These are phyloP conservation scores for Drosophila jambulina DNA, from an alignment of 1,140 invertebrate genomes.

Conservation along the genomic window DNA sequence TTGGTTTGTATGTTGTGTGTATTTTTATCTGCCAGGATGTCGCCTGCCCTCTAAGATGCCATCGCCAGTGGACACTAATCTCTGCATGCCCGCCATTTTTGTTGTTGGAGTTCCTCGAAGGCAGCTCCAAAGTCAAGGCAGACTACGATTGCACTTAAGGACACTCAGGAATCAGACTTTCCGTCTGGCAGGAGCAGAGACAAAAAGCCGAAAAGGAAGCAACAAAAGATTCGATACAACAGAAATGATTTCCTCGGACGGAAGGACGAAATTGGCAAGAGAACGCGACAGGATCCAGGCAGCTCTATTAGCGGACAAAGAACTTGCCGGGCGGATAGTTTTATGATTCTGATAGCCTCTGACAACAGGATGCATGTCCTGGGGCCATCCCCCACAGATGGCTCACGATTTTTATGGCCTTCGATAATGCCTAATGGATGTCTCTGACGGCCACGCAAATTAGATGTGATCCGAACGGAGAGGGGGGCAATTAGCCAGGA, in stretches of 20 bases:
- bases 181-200: conserved; percentile 52
- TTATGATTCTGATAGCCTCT: conserved; percentile 81
- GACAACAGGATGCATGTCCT: conserved; percentile 61
- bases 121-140: conserved; percentile 43
- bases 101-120: conserved; percentile 4
- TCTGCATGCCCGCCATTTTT: conserved; percentile 16
- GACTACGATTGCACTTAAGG: conserved; percentile 64
- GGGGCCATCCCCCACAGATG: conserved; percentile 40
- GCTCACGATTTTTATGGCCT: conserved; percentile 41
- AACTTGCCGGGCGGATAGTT: conserved; percentile 66
- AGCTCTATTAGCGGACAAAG: conserved; percentile 81
- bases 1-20: neutral
- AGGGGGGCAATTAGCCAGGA: conserved; percentile 32
- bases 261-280: conserved; percentile 72
- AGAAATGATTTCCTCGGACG: conserved; percentile 80
- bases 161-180: conserved; percentile 64
- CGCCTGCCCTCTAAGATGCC: conserved; percentile 39
- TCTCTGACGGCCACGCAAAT: conserved; percentile 54
- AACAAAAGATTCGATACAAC: conserved; percentile 82
- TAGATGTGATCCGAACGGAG: conserved; percentile 44
- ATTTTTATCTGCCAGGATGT: conserved; percentile 19
- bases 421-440: conserved; percentile 72
- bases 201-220: conserved; percentile 66
- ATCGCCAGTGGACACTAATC: conserved; percentile 69
- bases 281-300: conserved; percentile 55